Evolutionary conservation across 2,797 vertebrate species (phyloP), one percentile per base, ranked within the genome.

Genomic region (Atherinosoma microstoma): DNA sequence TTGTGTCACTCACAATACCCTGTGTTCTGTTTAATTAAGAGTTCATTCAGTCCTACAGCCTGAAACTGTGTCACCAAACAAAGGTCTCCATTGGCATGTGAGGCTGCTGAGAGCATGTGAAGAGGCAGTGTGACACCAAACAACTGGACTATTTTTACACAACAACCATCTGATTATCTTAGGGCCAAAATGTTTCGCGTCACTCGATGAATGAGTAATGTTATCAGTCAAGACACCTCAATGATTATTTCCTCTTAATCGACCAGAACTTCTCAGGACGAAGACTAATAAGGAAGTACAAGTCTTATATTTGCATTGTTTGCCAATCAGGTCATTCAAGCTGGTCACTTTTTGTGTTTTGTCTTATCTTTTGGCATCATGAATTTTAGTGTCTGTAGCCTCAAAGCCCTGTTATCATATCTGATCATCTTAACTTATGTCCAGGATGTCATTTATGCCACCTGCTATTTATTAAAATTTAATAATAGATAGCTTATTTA

Each of bases 21-120:
- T 75, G 67, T 68, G 90, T 88, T 89, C 82, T 67, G 85, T 79
- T 93, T 91, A 88, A 94, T 95, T 90, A 91, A 90, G 82, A 81
- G 83, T 93, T 91, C 85, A 91, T 93, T 90, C 83, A 81, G 79
- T 92, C 86, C 84, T 70, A 76, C 67, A n/a, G 85, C 78, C 84
- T 85, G 76, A 86, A 94, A 93, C 91, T 93, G 91, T 94, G 93
- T 90, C 92, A 92, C 82, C 66, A 89, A 91, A 94, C 94, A 94
- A 94, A 94, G 92, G 87, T 86, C 82, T 86, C 84, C 73, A 86
- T 87, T 91, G 90, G 86, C 73, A 75, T 84, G 84, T 80, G 47
- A 71, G 75, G 76, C 83, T 80, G 76, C 78, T 32, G 77, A 67
- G 87, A 87, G 64, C 88, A 83, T 82, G 90, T 87, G 82, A 89